Percentiles rank a stretch among this genome's conserved stretches.
phyloP scores from a whole-genome alignment of 1,140 invertebrate species.

The Penaeus japonicus region DNA sequence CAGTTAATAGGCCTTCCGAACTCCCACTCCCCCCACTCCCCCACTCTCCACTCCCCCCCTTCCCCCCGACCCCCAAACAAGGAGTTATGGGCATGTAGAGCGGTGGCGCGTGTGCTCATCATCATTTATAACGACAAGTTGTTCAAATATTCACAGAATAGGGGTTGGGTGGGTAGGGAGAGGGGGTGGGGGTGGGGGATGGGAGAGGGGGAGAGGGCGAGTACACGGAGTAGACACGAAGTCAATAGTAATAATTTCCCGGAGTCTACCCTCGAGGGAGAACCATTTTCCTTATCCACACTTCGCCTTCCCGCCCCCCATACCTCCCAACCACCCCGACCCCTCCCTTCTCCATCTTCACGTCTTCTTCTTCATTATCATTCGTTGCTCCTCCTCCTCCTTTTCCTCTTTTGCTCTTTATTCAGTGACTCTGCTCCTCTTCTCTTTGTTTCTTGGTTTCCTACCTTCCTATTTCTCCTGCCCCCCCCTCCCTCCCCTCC shows the following conservation, averaged over 20 bases:
- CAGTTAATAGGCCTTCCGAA: neutral
- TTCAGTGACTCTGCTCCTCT: neutral
- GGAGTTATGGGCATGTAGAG: no score
- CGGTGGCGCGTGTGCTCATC: no score
- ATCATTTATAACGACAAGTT: no score
- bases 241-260: no score
- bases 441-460: neutral
- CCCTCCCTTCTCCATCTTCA: neutral
- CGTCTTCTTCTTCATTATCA: neutral
- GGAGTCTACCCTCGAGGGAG: no score
- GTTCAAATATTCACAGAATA: no score
- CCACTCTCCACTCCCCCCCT: neutral
- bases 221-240: no score
- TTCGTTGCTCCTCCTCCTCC: neutral
- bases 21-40: neutral
- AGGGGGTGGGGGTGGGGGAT: no score
- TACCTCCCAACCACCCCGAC: neutral
- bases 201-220: no score
- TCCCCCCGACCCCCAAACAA: neutral
- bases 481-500: neutral
- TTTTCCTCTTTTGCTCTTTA: neutral
- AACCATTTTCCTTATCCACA: no score
- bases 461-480: neutral
- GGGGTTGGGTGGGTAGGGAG: no score
- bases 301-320: neutral